Percentiles rank a stretch among this genome's conserved stretches.
Conservation (phyloP, 2,113 vertebrate genomes). For the Hippolais icterina region DNA sequence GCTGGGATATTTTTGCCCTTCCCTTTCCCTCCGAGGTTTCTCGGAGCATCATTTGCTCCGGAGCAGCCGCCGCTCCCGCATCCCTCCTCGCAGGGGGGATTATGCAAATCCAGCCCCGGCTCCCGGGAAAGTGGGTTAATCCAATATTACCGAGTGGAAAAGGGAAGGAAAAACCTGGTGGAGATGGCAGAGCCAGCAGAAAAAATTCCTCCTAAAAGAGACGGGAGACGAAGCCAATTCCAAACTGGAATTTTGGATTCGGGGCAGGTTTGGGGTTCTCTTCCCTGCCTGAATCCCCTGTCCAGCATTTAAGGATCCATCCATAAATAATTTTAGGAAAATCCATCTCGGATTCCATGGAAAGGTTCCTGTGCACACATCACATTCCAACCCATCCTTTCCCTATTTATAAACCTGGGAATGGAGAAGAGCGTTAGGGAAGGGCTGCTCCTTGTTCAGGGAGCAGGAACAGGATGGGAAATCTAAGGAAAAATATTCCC, state of each 20-base stretch:
- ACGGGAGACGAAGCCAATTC: rapidly evolving
- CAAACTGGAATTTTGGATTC: rapidly evolving
- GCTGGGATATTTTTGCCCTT: neutral
- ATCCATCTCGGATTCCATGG: neutral
- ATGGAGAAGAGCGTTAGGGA: neutral
- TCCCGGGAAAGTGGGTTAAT: slow-evolving; percentile 78
- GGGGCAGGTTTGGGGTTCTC: neutral
- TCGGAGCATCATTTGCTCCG: slow-evolving; percentile 12
- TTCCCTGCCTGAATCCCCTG: neutral
- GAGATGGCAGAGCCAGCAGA: rapidly evolving
- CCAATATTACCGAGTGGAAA: slow-evolving; percentile 74
- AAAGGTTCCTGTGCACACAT: neutral
- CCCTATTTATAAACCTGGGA: neutral
- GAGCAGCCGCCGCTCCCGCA: neutral
- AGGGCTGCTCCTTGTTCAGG: neutral
- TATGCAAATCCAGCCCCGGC: slow-evolving; percentile 76
- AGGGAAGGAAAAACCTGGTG: neutral
- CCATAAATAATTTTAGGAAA: neutral
- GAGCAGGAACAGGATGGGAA: neutral
- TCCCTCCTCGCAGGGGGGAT: slow-evolving; percentile 48
- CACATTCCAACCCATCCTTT: neutral
- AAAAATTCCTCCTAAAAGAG: neutral
- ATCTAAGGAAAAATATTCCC: neutral
- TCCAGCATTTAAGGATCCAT: neutral
- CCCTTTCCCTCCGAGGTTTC: neutral